phyloP scores from a whole-genome alignment of 2,888 invertebrate genomes.

The Bugula neritina region DNA sequence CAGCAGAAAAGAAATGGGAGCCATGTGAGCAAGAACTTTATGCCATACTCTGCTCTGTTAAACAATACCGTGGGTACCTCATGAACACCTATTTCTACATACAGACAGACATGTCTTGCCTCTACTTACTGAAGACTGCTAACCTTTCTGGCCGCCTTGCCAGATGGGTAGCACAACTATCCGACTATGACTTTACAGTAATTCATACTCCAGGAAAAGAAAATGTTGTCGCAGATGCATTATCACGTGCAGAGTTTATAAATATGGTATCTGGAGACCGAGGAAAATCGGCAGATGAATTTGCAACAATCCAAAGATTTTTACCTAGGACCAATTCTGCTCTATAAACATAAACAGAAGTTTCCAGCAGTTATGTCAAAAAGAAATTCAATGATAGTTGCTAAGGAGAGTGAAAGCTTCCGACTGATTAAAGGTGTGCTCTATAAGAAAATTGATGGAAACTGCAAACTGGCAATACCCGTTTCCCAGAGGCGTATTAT shows the following conservation, averaged over 20 bases:
- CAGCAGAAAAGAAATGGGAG: neutral
- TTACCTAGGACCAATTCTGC: neutral
- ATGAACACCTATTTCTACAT: neutral
- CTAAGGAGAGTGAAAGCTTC: neutral
- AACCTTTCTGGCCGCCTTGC: neutral
- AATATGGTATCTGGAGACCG: too few relatives aligned
- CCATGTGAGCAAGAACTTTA: neutral
- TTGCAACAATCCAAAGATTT: neutral
- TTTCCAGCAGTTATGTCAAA: neutral
- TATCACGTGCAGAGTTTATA: neutral
- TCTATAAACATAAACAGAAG: neutral
- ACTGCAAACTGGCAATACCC: neutral
- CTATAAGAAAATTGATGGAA: neutral
- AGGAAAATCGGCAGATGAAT: too few relatives aligned
- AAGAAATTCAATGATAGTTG: neutral
- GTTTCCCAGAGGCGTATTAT: neutral
- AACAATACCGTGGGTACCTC: neutral
- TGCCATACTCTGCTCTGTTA: neutral
- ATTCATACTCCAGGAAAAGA: neutral
- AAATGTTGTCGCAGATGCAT: neutral
- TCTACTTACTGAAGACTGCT: neutral
- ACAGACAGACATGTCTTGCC: neutral
- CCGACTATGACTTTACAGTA: neutral
- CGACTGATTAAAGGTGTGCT: neutral
- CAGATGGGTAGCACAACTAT: neutral